phyloP scores from a whole-genome alignment of 2,888 invertebrate genomes.

The Drosophila pseudotalamancana region DNA sequence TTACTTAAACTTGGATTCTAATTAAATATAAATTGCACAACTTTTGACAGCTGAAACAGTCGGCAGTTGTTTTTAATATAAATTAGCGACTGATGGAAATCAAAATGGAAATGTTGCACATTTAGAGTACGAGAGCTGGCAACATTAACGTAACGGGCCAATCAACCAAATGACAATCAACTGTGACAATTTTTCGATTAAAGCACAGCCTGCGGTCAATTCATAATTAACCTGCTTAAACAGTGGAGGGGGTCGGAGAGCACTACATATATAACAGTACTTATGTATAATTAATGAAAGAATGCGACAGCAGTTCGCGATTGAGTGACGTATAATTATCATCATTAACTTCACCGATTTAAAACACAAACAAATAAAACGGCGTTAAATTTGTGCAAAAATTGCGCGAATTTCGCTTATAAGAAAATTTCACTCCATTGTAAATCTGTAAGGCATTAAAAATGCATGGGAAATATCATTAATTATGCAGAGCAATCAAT shows the following conservation, averaged over 20 bases:
- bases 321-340: constrained; percentile 46
- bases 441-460: no score
- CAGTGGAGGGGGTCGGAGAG: not conserved
- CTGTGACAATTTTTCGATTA: constrained; percentile 58
- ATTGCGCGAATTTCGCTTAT: not conserved
- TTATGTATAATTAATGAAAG: constrained; percentile 28
- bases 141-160: constrained; percentile 19
- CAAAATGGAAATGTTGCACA: constrained; percentile 26
- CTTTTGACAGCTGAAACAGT: constrained; percentile 70
- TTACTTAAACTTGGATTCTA: constrained; percentile 47
- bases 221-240: constrained; percentile 38
- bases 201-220: constrained; percentile 33
- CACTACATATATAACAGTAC: not conserved
- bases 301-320: constrained; percentile 5
- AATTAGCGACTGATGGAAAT: constrained; percentile 48
- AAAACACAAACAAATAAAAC: not conserved
- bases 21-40: constrained; percentile 76
- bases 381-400: not conserved
- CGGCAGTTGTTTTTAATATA: constrained; percentile 54
- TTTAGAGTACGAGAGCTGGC: constrained; percentile 2
- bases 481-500: no score
- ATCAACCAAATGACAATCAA: constrained; percentile 59
- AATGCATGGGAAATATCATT: not conserved
- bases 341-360: constrained; percentile 25
- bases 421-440: not conserved